phyloP scores from a whole-genome alignment of 37 sponge, comb jelly and placozoan genomes.

The Ephydatia muelleri region DNA sequence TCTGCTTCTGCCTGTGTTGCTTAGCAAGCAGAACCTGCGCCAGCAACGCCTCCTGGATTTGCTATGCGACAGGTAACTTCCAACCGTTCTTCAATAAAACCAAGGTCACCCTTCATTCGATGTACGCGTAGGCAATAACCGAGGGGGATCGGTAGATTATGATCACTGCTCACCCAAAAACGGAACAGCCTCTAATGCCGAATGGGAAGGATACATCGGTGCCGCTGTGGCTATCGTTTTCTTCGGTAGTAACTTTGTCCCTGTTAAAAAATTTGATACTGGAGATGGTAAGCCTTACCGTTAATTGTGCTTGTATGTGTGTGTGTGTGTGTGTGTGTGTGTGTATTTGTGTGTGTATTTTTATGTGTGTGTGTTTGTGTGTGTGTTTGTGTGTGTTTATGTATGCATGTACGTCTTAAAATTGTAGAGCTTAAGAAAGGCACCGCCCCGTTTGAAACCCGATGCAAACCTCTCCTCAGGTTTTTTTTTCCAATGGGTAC shows the following conservation, averaged over 20 bases:
- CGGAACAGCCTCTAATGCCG: background rate
- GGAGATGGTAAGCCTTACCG: constrained; percentile 77
- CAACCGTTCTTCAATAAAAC: background rate
- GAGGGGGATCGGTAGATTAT: background rate
- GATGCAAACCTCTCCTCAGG: constrained; percentile 19
- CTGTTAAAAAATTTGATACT: constrained; percentile 88
- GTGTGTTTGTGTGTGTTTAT: background rate
- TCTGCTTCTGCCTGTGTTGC: background rate
- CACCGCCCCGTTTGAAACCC: background rate
- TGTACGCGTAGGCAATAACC: background rate
- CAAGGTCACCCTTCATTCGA: background rate
- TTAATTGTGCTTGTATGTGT: background rate
- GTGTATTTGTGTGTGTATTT: background rate
- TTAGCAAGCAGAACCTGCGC: background rate
- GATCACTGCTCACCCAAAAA: background rate
- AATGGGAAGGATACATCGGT: constrained; percentile 46
- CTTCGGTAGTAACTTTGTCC: constrained; percentile 85
- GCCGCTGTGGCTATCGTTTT: constrained; percentile 59
- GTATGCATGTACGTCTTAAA: background rate
- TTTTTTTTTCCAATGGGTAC: constrained; percentile 89
- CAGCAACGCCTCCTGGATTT: background rate
- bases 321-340: background rate
- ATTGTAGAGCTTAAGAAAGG: background rate
- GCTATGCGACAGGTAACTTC: background rate
- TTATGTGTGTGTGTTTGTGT: background rate